Conservation (phyloP, 2,113 vertebrate genomes). For the Nicator chloris region DNA sequence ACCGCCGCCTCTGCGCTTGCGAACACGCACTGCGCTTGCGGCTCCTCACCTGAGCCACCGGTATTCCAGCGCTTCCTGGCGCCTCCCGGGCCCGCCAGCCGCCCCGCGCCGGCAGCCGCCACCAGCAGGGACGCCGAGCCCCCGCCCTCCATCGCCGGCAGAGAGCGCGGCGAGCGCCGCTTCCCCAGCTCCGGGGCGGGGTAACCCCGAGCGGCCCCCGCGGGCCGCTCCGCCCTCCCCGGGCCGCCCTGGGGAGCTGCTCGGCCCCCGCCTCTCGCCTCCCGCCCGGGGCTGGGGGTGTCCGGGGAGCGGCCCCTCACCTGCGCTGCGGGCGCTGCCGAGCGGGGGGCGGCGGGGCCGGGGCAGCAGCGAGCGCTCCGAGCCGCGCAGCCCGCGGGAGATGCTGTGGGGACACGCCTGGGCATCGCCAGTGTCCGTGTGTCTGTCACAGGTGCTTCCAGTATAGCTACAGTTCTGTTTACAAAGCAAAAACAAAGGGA, state of each 20-base stretch:
- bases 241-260: background rate
- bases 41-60: background rate
- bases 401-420: rapidly evolving
- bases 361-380: background rate
- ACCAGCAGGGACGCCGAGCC: background rate
- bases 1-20: background rate
- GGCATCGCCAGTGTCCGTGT: rapidly evolving
- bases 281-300: background rate
- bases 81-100: rapidly evolving
- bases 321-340: too few relatives aligned
- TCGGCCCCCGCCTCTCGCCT: background rate
- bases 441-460: too few relatives aligned
- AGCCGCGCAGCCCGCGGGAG: background rate
- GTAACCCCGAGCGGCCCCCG: background rate
- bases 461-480: rapidly evolving
- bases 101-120: background rate
- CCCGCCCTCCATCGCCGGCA: background rate
- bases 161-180: background rate
- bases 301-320: background rate
- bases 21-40: background rate
- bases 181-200: background rate
- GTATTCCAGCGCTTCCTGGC: rapidly evolving
- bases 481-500: background rate
- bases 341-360: too few relatives aligned
- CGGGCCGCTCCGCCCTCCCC: background rate